A percentile compares a stretch with the other conserved stretches of the same genome.
These are phyloP conservation scores for Thinocorus orbignyianus DNA, from an alignment of 2,113 vertebrate species.

Conservation along the genomic window DNA sequence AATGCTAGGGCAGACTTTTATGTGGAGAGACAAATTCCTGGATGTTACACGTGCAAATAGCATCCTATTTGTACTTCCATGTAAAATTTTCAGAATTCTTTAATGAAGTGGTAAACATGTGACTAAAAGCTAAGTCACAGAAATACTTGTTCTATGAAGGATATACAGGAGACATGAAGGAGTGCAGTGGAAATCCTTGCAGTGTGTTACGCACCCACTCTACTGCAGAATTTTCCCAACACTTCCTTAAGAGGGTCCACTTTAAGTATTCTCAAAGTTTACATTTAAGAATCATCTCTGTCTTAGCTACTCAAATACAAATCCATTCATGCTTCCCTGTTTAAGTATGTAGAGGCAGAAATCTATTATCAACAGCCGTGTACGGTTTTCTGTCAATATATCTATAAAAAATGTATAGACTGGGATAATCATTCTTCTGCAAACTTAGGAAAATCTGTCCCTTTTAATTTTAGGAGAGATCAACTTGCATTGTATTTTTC, in stretches of 20 bases:
- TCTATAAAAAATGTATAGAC: constrained; percentile 13
- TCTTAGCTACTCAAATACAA: neutral
- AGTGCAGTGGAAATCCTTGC: neutral
- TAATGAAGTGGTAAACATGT: neutral
- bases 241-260: accelerated
- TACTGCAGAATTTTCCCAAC: neutral
- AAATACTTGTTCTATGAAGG: neutral
- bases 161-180: neutral
- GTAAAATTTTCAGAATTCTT: neutral
- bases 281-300: neutral
- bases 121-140: neutral
- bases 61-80: neutral
- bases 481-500: constrained; percentile 22
- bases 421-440: constrained; percentile 22
- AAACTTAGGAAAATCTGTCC: constrained; percentile 49
- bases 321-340: neutral
- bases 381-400: constrained; percentile 27
- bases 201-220: neutral
- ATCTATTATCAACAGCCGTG: neutral
- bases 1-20: neutral
- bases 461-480: constrained; percentile 64
- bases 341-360: neutral
- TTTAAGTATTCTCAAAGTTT: neutral
- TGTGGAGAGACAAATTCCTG: neutral
- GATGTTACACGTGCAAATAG: neutral